These are phyloP conservation scores for Zaprionus gabonicus DNA, from an alignment of 1,140 invertebrate species.

Conservation along the genomic window DNA sequence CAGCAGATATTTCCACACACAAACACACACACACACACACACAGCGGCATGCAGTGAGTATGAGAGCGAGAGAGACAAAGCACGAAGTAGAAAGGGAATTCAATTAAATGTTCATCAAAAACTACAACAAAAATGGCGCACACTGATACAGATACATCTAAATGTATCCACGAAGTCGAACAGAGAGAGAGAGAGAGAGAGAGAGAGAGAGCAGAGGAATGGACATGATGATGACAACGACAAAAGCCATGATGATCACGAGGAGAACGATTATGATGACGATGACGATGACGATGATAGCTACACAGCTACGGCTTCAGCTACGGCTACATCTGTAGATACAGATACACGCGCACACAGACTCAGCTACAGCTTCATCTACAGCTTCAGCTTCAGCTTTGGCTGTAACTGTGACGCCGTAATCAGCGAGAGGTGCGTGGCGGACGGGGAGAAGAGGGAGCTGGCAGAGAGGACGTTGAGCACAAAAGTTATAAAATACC, in stretches of 20 bases:
- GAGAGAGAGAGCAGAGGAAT: slow-evolving; percentile 40
- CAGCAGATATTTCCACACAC: slow-evolving; percentile 22
- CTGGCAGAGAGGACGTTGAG: slow-evolving; percentile 39
- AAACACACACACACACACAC: slow-evolving; percentile 21
- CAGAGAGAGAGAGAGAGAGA: slow-evolving; percentile 32
- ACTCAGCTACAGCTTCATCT: neutral
- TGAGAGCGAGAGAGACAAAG: slow-evolving; percentile 50
- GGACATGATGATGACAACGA: slow-evolving; percentile 38
- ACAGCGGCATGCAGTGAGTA: slow-evolving; percentile 3
- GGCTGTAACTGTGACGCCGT: slow-evolving; percentile 39
- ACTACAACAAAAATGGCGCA: slow-evolving; percentile 73
- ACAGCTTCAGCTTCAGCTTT: slow-evolving; percentile 35
- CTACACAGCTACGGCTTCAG: neutral
- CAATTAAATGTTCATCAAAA: slow-evolving; percentile 83
- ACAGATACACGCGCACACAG: slow-evolving; percentile 2
- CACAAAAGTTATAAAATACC: slow-evolving; percentile 81
- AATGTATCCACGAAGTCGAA: slow-evolving; percentile 38
- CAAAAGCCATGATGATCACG: slow-evolving; percentile 23
- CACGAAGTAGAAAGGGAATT: slow-evolving; percentile 63
- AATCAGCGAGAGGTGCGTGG: slow-evolving; percentile 60
- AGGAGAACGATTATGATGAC: slow-evolving; percentile 32
- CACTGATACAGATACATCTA: slow-evolving; percentile 31
- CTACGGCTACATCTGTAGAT: neutral
- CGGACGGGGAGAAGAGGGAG: slow-evolving; percentile 20
- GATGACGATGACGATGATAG: slow-evolving; percentile 27